Base-by-base conservation (phyloP, 2,888 invertebrate species). In the Mycalesis mineus region DNA sequence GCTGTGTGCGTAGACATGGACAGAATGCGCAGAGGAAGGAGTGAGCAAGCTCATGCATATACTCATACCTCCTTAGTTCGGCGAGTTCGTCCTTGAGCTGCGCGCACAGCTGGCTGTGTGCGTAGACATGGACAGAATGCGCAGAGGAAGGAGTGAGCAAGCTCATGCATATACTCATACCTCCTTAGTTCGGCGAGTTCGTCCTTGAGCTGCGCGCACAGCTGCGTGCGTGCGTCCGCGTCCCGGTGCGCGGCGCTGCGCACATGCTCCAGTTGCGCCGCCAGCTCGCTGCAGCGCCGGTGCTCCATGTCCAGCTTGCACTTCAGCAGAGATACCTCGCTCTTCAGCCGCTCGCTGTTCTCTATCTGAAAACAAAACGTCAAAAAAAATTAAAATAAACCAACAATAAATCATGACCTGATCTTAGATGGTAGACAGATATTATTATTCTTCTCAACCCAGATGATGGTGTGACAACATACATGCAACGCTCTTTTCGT, bases 271-370 rank as follows among this genome's bases (percentile, higher is more conserved):
- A 83, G 68, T 68, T 73, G 72, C 0, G 85, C 80, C 48, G 82
- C 86, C 51, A 87, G 68, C 72, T 92, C 92, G 7, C 67, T 73
- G n/a, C 71, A 69, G 14, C 91, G 78, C 13, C 81, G 75, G 1
- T 90, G 82, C 67, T 92, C 92, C 31, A 84, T 77, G 42, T 91
- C 91, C 65, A 91, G 82, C 71, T 90, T 90, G 0, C 90, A 55
- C n/a, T 54, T 53, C 51, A 64, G 70, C 0, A 92, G 69, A 8
- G 90, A 82, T 3, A 91, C 69, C 76, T 92, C 92, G 66, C 90
- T 88, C 49, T 82, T 81, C 2, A 91, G 70, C 0, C 91, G 84
- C 40, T 84, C 85, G 7, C 79, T 72, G 60, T 91, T 73, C 63
- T 92, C 92, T 47, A 86, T 68, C 79, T 92, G 84, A 0, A 11